Conservation (phyloP, 2,113 vertebrate species). For the Craseonycteris thonglongyai region DNA sequence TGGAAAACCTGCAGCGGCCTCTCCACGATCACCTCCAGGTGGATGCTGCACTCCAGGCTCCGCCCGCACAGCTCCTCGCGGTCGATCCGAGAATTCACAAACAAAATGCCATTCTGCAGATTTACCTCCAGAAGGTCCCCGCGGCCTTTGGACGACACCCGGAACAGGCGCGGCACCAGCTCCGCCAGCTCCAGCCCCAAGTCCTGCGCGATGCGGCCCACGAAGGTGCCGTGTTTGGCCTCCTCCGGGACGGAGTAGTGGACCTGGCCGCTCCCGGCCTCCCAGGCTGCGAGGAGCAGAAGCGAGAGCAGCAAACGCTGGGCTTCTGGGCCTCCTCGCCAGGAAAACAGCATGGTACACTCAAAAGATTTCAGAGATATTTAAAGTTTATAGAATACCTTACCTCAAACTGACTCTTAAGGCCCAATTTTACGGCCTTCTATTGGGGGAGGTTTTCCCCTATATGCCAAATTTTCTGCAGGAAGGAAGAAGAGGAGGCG, state of each 20-base stretch:
- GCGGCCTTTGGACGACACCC: conserved; percentile 72
- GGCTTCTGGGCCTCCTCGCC: neutral
- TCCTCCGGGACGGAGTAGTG: conserved; percentile 77
- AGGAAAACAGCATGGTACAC: conserved; percentile 37
- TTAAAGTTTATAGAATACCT: neutral
- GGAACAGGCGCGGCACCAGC: conserved; percentile 70
- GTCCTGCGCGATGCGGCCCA: conserved; percentile 78
- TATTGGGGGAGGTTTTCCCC: neutral
- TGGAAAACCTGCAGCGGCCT: conserved; percentile 81
- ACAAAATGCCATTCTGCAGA: conserved; percentile 92
- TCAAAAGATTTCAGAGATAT: neutral
- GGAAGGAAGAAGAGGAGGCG: neutral
- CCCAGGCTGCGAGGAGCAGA: conserved; percentile 29
- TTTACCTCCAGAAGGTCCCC: conserved; percentile 94
- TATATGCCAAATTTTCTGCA: neutral
- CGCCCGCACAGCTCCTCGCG: conserved; percentile 90
- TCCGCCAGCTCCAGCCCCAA: conserved; percentile 76
- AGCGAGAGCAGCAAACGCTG: neutral
- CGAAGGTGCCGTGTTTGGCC: conserved; percentile 76
- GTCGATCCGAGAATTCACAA: conserved; percentile 93
- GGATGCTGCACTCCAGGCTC: conserved; percentile 73
- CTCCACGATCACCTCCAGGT: conserved; percentile 82
- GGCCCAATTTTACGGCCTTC: neutral
- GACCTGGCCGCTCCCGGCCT: conserved; percentile 65
- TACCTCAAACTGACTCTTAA: neutral